Conservation (phyloP, 2,797 vertebrate genomes). For the Cheirogaleus major region DNA sequence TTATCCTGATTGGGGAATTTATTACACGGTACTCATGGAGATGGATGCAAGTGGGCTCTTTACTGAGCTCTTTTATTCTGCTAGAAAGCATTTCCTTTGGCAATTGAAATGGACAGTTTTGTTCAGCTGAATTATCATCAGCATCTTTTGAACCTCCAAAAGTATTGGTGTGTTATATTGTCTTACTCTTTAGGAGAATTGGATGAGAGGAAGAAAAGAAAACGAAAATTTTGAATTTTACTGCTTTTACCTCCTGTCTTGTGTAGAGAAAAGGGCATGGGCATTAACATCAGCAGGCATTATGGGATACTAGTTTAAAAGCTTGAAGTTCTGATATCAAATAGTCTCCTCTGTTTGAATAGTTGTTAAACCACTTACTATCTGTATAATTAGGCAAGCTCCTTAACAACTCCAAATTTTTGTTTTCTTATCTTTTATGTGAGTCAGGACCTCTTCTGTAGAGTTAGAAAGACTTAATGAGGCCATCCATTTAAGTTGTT, state of each 20-base stretch:
- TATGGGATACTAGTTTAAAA: neutral
- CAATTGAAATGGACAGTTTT: slow-evolving; percentile 13
- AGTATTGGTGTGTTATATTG: neutral
- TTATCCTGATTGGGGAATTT: slow-evolving; percentile 7
- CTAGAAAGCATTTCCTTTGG: neutral
- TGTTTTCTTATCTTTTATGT: neutral
- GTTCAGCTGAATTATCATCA: neutral
- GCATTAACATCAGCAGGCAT: neutral
- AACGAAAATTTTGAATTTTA: neutral
- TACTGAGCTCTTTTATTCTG: neutral
- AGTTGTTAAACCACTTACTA: neutral
- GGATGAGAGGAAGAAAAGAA: neutral
- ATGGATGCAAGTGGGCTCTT: neutral
- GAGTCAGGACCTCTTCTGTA: neutral
- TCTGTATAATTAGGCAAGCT: neutral
- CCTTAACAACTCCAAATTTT: neutral
- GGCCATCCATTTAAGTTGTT: neutral
- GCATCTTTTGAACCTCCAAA: neutral
- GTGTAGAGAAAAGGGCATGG: neutral
- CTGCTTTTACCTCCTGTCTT: neutral
- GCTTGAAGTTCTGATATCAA: neutral
- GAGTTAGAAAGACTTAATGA: neutral
- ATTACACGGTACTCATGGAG: neutral
- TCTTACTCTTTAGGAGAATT: neutral
- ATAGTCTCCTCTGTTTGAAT: neutral